Base-by-base conservation (phyloP, 2,797 vertebrate genomes). In the Enteromius mattozi region DNA sequence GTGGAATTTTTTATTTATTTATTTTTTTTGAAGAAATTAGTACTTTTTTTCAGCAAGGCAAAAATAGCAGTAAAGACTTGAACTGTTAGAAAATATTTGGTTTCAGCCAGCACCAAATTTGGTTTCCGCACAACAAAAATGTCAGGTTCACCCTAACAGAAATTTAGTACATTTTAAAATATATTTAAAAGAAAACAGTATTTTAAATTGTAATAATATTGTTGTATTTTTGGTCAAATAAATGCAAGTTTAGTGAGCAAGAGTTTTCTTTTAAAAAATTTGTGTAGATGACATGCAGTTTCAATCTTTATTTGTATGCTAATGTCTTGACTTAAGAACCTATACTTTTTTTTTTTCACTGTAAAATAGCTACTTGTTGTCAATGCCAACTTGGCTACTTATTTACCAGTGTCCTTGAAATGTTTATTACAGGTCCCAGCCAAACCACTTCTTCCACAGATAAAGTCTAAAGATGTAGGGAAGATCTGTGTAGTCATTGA, bases 401-500 rank as follows among this genome's bases (percentile, higher is more conserved):
- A 24, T 82, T 81, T 42, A 66, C 59, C 21, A 51, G 7, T 17
- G 21, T 51, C 19, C 35, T 66, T 80, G 37, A 21, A 45, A 33
- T 80, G 21, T 84, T 51, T 86, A 35, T 91, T 85, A 69, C 91
- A 97, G 96, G 94, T 93, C 78, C 92, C 95, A 8, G 92, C 92
- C 78, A 95, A 96, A 87, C 96, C 97, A 30, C 94, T 99, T 86
- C 95, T 99, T 65, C 96, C 97, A 0, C 96, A 95, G 91, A 93
- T 96, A 82, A 95, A 96, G 88, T 95, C 96, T 0, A 95, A 96
- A 89, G 98, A 98, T 1, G 92, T 90, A 24, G 97, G 96, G 86
- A 99, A 98, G 94, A 97, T 99, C 89, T 99, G 98, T 4, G 97
- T 99, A 87, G 97, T 99, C 88, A 98, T 99, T 37, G 98, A 99